Percentiles rank a stretch among this genome's conserved stretches.
Conservation (phyloP, 2,888 invertebrate species). For the Dryococelus australis region DNA sequence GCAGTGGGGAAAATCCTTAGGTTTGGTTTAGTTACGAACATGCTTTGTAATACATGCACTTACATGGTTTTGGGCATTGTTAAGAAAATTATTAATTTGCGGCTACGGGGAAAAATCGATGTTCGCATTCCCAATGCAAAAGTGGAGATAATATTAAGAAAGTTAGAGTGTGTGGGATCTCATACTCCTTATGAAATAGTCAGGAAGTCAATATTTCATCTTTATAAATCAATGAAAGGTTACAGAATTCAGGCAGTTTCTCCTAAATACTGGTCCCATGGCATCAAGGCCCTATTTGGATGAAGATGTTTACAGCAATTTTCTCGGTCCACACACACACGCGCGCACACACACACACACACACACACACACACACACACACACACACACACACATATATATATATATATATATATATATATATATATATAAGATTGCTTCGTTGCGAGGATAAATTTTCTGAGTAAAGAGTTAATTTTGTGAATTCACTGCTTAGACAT, state of each 20-base stretch:
- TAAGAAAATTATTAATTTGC: constrained; percentile 35
- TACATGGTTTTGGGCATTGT: constrained; percentile 39
- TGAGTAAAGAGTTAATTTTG: constrained; percentile 43
- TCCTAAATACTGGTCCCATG: constrained; percentile 49
- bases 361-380: no score
- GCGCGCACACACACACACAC: no score
- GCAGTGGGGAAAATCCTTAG: constrained; percentile 19
- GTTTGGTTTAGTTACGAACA: constrained; percentile 37
- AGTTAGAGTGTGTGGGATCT: constrained; percentile 39
- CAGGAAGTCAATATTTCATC: constrained; percentile 46
- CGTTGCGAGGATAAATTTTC: constrained; percentile 36
- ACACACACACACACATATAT: no score
- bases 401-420: no score
- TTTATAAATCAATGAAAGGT: constrained; percentile 40
- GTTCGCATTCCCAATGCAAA: constrained; percentile 37
- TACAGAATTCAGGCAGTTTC: constrained; percentile 44
- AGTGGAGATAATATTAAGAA: constrained; percentile 39
- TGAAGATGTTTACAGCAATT: constrained; percentile 46
- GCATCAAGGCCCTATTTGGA: constrained; percentile 46
- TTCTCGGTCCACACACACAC: constrained; percentile 47
- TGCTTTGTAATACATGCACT: constrained; percentile 5
- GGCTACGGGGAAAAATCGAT: constrained; percentile 36
- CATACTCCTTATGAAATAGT: constrained; percentile 49
- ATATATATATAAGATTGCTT: constrained; percentile 47
- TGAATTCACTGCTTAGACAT: constrained; percentile 44